These are phyloP conservation scores for Perizoma affinitatum DNA, from an alignment of 2,888 invertebrate genomes.

Conservation along the genomic window DNA sequence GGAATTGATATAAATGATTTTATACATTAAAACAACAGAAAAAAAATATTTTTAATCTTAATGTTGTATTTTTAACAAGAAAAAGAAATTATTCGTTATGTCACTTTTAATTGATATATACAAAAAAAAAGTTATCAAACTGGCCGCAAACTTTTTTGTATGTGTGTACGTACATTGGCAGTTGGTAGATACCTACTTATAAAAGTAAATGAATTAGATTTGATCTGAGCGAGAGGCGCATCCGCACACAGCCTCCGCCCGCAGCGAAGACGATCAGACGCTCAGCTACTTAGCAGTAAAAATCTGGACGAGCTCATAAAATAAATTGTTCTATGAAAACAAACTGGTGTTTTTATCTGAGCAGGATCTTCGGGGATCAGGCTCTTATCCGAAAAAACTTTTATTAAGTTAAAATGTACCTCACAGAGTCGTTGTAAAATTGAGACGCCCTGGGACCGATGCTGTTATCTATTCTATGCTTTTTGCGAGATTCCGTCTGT, in stretches of 20 bases:
- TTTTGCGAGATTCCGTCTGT: neutral
- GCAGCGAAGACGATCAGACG: neutral
- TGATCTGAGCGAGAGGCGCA: too few species aligned
- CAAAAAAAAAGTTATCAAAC: too few species aligned
- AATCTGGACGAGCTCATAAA: constrained; percentile 23
- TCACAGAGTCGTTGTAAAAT: constrained; percentile 30
- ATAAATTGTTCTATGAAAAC: constrained; percentile 33
- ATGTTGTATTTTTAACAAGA: too few species aligned
- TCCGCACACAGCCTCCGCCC: neutral
- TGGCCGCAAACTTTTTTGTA: too few species aligned
- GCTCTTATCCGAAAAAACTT: constrained; percentile 32
- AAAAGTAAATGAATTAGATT: too few species aligned
- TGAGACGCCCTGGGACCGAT: constrained; percentile 9
- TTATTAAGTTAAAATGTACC: constrained; percentile 39
- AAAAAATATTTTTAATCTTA: too few species aligned
- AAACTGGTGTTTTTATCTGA: constrained; percentile 37
- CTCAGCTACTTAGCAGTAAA: constrained; percentile 12
- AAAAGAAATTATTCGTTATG: too few species aligned
- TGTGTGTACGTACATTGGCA: too few species aligned
- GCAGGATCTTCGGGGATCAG: constrained; percentile 27
- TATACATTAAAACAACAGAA: too few species aligned
- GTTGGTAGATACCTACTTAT: too few species aligned
- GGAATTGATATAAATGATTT: too few species aligned
- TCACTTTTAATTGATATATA: too few species aligned
- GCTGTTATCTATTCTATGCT: constrained; percentile 21